Evolutionary conservation across 1,140 invertebrate genomes (phyloP), one percentile per base, ranked within the genome.

Genomic region (Ectropis grisescens): DNA sequence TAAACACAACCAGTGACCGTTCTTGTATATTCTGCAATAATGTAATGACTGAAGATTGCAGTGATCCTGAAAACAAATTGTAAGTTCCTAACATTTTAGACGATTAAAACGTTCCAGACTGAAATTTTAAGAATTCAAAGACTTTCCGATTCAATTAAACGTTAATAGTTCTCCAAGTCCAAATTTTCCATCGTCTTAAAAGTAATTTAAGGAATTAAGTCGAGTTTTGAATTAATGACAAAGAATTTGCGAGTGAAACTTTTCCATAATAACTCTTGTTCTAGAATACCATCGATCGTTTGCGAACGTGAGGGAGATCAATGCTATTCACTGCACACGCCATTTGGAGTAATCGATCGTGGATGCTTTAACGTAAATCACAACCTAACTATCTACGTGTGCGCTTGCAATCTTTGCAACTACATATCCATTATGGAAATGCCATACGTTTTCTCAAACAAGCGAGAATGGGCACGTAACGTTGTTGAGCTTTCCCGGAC

Each of bases 361-460:
- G 70, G 67, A 36, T 75, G 70, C 37, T 64, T 45, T 39, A 66
- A 67, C 46, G 16, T 57, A 47, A 57, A 62, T 44, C 44, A 47
- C 16, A 65, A 67, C 29, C 27, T 58, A 10, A 47, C 53, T 12
- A 51, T 43, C 26, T 68, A 60, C 33, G 64, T 67, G 9, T 74
- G 69, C 33, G 52, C 64, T 12, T 68, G 66, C 33, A 61, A 74
- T 49, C 51, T 70, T 19, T 74, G 69, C 37, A 74, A 74, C 45
- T 64, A 57, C 33, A 53, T 72, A 41, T 53, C 65, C 11, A 58
- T 72, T 40, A 52, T 55, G 27, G 64, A 68, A 37, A 59, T 74
- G 59, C 65, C 68, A 13, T 54, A 56, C 35, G 55, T 55, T 45
- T 70, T 61, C 47, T 47, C 49, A 9, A 50, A 52, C 26, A 68